Evolutionary conservation across 2,888 invertebrate species (phyloP).

Genomic region (Epicampocera succincta): DNA sequence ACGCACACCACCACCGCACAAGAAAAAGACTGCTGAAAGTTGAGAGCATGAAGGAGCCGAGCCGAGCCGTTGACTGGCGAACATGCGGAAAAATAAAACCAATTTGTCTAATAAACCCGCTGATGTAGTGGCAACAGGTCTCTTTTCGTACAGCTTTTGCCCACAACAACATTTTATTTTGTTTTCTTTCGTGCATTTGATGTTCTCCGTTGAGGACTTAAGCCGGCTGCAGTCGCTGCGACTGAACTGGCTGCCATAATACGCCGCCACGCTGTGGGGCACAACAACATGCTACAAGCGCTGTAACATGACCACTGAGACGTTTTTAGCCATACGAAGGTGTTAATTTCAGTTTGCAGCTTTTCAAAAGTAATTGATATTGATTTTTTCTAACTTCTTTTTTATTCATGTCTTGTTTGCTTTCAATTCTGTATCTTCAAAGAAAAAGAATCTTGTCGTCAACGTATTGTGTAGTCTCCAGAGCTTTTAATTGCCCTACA

Average conservation of each 20-base stretch:
- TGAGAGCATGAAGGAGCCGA: constrained; percentile 19
- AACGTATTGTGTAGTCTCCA: background rate
- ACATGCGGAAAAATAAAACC: constrained; percentile 60
- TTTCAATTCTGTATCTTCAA: constrained; percentile 9
- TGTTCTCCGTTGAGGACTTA: constrained; percentile 52
- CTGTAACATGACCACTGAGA: constrained; percentile 65
- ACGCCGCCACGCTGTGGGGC: constrained; percentile 21
- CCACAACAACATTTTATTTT: constrained; percentile 21
- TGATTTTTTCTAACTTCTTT: constrained; percentile 48
- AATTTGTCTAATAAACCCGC: constrained; percentile 72
- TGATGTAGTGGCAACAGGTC: constrained; percentile 68
- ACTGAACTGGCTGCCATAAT: background rate
- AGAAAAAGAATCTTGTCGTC: constrained; percentile 6
- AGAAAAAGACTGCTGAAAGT: constrained; percentile 12
- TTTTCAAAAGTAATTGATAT: constrained; percentile 71
- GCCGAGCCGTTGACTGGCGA: constrained; percentile 37
- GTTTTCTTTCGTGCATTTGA: background rate
- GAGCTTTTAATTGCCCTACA: background rate
- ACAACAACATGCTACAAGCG: constrained; percentile 36
- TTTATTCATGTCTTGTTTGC: background rate
- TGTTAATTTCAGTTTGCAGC: constrained; percentile 73
- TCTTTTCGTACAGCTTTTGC: constrained; percentile 42
- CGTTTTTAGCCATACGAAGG: constrained; percentile 71
- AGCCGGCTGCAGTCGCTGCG: constrained; percentile 30
- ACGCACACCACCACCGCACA: constrained; percentile 29